phyloP scores from a whole-genome alignment of 2,797 vertebrate species.

The Intellagama lesueurii region DNA sequence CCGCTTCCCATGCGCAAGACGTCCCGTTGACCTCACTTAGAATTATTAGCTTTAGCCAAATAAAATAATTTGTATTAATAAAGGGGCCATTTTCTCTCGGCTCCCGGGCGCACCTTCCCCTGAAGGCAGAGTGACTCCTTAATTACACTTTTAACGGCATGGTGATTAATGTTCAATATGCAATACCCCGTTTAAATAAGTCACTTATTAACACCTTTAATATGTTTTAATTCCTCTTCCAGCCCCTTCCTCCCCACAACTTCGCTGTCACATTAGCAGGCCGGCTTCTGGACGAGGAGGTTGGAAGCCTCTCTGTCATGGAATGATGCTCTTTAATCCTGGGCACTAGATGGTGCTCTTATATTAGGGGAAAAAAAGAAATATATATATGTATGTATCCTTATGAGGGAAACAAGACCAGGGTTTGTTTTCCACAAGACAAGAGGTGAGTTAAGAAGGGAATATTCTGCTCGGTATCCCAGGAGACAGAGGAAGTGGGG shows the following conservation, averaged over 20 bases:
- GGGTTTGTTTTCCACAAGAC: not conserved
- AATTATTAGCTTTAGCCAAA: slow-evolving; percentile 85
- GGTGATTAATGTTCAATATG: slow-evolving; percentile 78
- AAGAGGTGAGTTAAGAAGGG: not conserved
- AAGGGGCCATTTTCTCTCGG: slow-evolving; percentile 75
- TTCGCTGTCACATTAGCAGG: not conserved
- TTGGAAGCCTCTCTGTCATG: accelerated
- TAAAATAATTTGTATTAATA: slow-evolving; percentile 85
- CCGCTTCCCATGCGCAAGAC: slow-evolving; percentile 50
- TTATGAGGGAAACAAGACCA: accelerated
- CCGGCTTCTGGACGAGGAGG: slow-evolving; percentile 9
- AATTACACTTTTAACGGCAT: slow-evolving; percentile 75
- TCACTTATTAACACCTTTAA: slow-evolving; percentile 69
- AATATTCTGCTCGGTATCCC: not conserved
- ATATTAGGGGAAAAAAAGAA: slow-evolving; percentile 45
- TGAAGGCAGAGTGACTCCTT: slow-evolving; percentile 73
- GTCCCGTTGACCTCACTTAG: slow-evolving; percentile 80
- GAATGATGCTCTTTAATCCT: not conserved
- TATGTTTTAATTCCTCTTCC: slow-evolving; percentile 70
- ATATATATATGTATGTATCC: not conserved
- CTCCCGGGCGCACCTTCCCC: slow-evolving; percentile 69
- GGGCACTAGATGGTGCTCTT: slow-evolving; percentile 88
- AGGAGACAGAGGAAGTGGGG: not conserved
- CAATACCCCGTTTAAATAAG: slow-evolving; percentile 72
- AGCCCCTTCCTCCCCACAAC: not conserved